Evolutionary conservation across 2,113 vertebrate species (phyloP).

Genomic region (Mohoua ochrocephala): DNA sequence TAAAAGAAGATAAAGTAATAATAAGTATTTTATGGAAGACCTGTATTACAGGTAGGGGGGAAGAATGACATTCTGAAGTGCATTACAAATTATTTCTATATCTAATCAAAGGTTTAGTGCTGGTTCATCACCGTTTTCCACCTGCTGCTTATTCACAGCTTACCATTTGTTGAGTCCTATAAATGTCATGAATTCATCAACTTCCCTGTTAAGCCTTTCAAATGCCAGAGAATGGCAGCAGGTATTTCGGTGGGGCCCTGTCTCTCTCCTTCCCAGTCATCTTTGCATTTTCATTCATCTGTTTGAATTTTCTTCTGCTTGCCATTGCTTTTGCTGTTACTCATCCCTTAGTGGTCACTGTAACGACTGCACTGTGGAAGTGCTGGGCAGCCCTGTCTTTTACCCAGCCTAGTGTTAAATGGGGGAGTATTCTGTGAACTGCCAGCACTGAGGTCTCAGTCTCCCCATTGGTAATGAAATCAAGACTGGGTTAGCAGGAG

Average conservation of each 20-base stretch:
- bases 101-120: neutral
- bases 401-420: neutral
- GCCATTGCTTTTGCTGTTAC: neutral
- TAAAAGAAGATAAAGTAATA: neutral
- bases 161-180: neutral
- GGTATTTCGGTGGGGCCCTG: neutral
- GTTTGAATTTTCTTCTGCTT: neutral
- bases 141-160: neutral
- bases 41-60: neutral
- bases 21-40: neutral
- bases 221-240: neutral
- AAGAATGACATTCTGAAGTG: neutral
- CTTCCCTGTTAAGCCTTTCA: neutral
- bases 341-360: neutral
- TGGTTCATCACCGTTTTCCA: neutral
- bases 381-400: neutral
- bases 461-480: neutral
- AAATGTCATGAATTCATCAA: neutral
- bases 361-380: neutral
- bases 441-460: neutral
- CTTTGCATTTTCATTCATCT: neutral
- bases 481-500: neutral
- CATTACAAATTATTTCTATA: neutral
- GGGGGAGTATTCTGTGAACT: neutral
- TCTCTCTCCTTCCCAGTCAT: neutral